Evolutionary conservation across 2,888 invertebrate species (phyloP), one percentile per base, ranked within the genome.

Genomic region (Scrobipalpa costella): DNA sequence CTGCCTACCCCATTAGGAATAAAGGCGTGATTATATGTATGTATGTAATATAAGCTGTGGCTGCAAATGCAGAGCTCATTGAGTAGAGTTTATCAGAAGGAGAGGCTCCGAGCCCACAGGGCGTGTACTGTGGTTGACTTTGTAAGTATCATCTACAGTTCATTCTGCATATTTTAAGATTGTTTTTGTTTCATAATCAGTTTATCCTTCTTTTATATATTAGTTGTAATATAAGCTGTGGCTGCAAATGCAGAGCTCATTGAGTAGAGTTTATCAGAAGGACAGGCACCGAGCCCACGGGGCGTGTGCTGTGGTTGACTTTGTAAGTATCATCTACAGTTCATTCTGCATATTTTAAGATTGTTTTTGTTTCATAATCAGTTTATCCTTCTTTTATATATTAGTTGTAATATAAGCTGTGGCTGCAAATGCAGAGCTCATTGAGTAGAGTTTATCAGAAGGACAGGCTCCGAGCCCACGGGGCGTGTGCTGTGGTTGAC

Each of bases 71-170:
- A n/a, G n/a, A 13, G n/a, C 13, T 40, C 40, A 40, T 11, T n/a
- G 40, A 40, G 40, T 40, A 40, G n/a, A 40, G 40, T 40, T 40
- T 40, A 40, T 40, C 40, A 40, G 40, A 38, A n/a, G 40, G 40
- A 40, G 13, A 40, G 38, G 40, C 40, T 40, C n/a, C 40, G 6
- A 13, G 40, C 40, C 40, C 40, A 11, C 2, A 7, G 40, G 40
- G 40, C 6, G 13, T n/a, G 13, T 40, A n/a, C 40, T 40, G 40
- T n/a, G 40, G 40, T 40, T 40, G 40, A n/a, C 40, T 40, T 40
- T 40, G 40, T n/a, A 40, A n/a, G n/a, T n/a, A n/a, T n/a, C n/a
- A 13, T 40, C 40, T 40, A 40, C 40, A 13, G 40, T 40, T 40
- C 40, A 40, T 40, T 40, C n/a, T n/a, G 40, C 2, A 40, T 40